Conservation (phyloP, 2,888 invertebrate species). For the Drosophila borborema region DNA sequence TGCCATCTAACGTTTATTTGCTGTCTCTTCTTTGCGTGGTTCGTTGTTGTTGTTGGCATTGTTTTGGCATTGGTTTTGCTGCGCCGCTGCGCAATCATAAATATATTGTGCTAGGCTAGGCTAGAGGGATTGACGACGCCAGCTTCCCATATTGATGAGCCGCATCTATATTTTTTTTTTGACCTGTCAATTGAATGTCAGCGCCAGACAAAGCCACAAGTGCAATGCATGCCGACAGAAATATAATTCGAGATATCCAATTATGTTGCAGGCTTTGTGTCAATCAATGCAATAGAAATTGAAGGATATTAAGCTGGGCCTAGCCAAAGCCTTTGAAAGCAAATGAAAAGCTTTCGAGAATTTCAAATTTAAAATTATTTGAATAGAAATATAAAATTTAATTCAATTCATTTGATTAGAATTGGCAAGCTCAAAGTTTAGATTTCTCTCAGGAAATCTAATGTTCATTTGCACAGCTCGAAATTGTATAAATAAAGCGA, state of each 20-base stretch:
- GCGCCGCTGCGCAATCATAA: conserved; percentile 68
- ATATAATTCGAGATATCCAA: conserved; percentile 18
- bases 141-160: conserved; percentile 32
- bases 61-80: conserved; percentile 17
- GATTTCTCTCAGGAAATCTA: no score
- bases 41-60: conserved; percentile 12
- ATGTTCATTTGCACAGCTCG: not conserved
- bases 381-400: not conserved
- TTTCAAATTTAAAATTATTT: no score
- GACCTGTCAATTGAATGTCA: conserved; percentile 30
- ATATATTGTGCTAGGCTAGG: conserved; percentile 76
- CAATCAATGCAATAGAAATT: conserved; percentile 14
- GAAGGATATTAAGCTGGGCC: not conserved
- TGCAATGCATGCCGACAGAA: conserved; percentile 36
- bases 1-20: conserved; percentile 50
- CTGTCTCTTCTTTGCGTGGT: conserved; percentile 14
- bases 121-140: conserved; percentile 9
- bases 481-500: not conserved
- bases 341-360: not conserved
- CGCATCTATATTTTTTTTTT: conserved; percentile 1
- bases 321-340: not conserved
- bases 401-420: not conserved
- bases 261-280: conserved; percentile 23
- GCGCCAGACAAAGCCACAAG: conserved; percentile 47
- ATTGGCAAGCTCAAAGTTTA: not conserved